Base-by-base conservation (phyloP, 1,140 invertebrate genomes). In the Anagrus nilaparvatae region DNA sequence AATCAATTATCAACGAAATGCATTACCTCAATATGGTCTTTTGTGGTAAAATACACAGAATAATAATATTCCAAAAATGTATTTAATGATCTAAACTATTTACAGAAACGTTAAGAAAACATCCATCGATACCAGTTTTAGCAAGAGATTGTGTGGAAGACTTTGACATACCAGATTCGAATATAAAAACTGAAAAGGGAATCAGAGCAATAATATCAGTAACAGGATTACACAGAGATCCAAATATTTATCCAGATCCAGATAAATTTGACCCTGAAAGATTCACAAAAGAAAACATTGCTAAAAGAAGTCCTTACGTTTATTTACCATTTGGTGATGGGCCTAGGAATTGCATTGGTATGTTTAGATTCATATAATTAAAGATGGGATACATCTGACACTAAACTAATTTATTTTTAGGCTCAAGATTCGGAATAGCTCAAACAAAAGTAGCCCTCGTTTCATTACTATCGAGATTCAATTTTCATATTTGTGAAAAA, bases 301-400 rank as follows among this genome's bases (percentile, higher is more conserved):
- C 51, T 19, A 48, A 47, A 9, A 58, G 76, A 23, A 70, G 60
- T 46, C 69, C 58, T 38, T 75, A 68, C 48, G 65, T 73, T 0
- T 87, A 78, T 55, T 56, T 86, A 25, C 84, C 87, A 0, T 91
- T 91, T 52, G 84, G 84, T 2, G 75, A 79, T 36, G 85, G 85
- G 6, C 78, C 80, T 1, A 70, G 82, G 30, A 81, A 76, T 58
- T 87, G 84, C 54, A 84, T 87, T 48, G 83, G 81, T 77, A 67
- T 58, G 39, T 48, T 27, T 29, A 23, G 27, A 13, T 2, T 3
- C 12, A 34, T 19, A 20, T 12, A 34, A 20, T 32, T 1, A 14
- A 32, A 32, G 13, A 32, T 16, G 19, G 16, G 0, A 16, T 32
- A 17, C 14, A 14, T 16, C 7, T 17, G 5, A 61, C 61, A 3